Evolutionary conservation across 1,140 invertebrate genomes (phyloP), one percentile per base, ranked within the genome.

Genomic region (Drosophila mauritiana): DNA sequence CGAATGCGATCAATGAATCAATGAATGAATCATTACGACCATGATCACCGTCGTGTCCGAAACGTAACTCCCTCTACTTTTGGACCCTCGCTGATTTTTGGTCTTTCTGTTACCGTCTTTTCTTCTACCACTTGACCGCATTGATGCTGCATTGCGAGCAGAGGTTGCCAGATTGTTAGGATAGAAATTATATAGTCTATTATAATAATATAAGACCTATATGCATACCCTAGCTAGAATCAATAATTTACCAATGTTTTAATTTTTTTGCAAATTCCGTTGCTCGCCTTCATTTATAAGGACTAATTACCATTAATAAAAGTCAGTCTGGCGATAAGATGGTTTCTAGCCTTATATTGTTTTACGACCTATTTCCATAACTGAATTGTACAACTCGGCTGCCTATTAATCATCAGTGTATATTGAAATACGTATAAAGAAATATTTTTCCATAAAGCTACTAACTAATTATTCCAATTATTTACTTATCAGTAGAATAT

Each of bases 1-100:
- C 84, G 52, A 88, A 88, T 89, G 84, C 84, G 85, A 84, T 89
- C 84, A 89, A 90, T 86, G 82, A 90, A 91, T n/a, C n/a, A n/a
- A n/a, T n/a, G n/a, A n/a, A n/a, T 40, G 78, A 34, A 67, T 80
- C 70, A 79, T 68, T 22, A 55, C 54, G 34, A 51, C 42, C 52
- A 70, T 70, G 55, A 72, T 62, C 56, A 39, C 59, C 39, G 72
- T 63, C 20, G n/a, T 53, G 39, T 22, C 52, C 37, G 37, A 62
- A 85, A 45, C 43, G 77, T 36, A 58, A 78, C 74, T 68, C 61
- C 78, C 63, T 49, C 81, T 79, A 25, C 65, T 63, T 37, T 34
- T 34, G 48, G 48, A 51, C 48, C 48, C 48, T 34, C n/a, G 31
- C 48, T 34, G 48, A 25, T 48, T 52, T 40, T 56, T 37, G 52